These are phyloP conservation scores for Choloepus didactylus DNA, from an alignment of 2,797 vertebrate genomes.

Conservation along the genomic window DNA sequence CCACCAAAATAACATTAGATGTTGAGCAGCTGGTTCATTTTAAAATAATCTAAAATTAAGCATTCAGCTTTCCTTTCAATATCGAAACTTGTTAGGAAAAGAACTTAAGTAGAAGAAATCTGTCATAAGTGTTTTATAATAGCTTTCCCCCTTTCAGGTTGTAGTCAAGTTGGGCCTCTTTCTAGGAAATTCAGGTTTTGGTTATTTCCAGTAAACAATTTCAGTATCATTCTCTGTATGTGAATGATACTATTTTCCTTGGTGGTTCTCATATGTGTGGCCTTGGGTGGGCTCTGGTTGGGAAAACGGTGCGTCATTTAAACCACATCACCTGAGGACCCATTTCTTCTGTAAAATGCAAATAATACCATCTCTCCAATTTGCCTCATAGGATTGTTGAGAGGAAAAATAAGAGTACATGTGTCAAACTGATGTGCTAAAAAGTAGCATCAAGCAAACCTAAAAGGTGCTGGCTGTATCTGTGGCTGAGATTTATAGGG, in stretches of 20 bases:
- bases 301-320: not conserved
- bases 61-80: slow-evolving; percentile 16
- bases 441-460: not conserved
- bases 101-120: slow-evolving; percentile 76
- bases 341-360: not conserved
- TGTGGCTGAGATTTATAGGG: not conserved
- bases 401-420: not conserved
- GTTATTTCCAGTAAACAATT: slow-evolving; percentile 45
- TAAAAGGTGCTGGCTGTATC: not conserved
- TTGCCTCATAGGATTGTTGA: not conserved
- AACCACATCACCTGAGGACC: not conserved
- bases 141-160: slow-evolving; percentile 74
- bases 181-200: slow-evolving; percentile 65
- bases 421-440: not conserved
- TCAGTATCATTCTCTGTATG: not conserved
- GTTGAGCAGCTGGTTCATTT: slow-evolving; percentile 6
- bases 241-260: not conserved
- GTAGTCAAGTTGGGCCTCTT: too few relatives aligned
- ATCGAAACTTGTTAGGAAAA: slow-evolving; percentile 56
- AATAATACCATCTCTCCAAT: not conserved
- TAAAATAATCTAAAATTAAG: slow-evolving; percentile 9
- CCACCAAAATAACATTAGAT: not conserved
- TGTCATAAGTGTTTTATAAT: slow-evolving; percentile 75
- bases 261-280: not conserved
- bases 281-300: not conserved